A percentile compares a stretch with the other conserved stretches of the same genome.
Evolutionary conservation across 1,140 invertebrate species (phyloP).

Genomic region (Agrilus planipennis): DNA sequence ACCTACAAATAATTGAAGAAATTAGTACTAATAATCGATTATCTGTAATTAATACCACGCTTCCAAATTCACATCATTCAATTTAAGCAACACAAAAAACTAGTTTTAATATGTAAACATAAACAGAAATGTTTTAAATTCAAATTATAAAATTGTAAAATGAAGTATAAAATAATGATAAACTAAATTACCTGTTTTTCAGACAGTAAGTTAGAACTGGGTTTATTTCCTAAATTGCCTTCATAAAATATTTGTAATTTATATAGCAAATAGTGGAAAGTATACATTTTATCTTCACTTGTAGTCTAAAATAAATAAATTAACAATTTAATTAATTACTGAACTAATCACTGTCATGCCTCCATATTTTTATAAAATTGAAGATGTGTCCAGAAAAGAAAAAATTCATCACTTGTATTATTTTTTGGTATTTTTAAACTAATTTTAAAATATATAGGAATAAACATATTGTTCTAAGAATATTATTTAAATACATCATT

Average conservation of each 20-base stretch:
- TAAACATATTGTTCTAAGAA: not conserved
- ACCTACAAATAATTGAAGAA: slow-evolving; percentile 16
- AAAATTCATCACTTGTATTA: no score
- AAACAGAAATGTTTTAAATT: not conserved
- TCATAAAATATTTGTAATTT: slow-evolving; percentile 22
- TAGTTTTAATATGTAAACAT: slow-evolving; percentile 1
- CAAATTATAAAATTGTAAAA: no score
- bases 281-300: slow-evolving; percentile 27
- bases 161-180: no score
- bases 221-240: slow-evolving; percentile 21
- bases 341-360: no score
- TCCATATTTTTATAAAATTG: no score
- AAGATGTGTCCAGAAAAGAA: no score
- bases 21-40: not conserved
- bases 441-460: slow-evolving; percentile 5
- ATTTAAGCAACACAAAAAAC: slow-evolving; percentile 1
- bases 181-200: slow-evolving; percentile 20
- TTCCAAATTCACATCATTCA: not conserved
- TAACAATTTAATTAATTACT: not conserved
- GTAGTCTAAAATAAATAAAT: slow-evolving; percentile 17
- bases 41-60: not conserved
- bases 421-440: no score
- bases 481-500: not conserved
- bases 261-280: slow-evolving; percentile 26
- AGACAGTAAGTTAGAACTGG: slow-evolving; percentile 6